These are phyloP conservation scores for Athalia cordata DNA, from an alignment of 2,888 invertebrate genomes.

Conservation along the genomic window DNA sequence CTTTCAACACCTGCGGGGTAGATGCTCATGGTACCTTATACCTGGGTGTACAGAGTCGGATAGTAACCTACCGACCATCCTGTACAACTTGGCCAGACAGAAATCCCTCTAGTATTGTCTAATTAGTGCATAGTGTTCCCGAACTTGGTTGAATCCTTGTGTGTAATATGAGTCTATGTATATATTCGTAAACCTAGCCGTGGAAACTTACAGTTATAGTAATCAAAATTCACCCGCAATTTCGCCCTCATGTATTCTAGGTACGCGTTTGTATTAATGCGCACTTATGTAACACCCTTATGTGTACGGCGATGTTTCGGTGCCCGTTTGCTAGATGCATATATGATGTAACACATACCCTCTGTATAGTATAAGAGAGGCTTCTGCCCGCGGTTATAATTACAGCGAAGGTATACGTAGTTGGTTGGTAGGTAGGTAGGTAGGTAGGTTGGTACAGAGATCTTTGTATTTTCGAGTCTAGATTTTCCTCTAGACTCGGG, in stretches of 20 bases:
- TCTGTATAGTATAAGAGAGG: background rate
- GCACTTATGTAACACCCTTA: too few species aligned
- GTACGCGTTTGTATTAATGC: background rate
- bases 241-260: background rate
- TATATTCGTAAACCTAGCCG: background rate
- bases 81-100: background rate
- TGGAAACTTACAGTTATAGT: conserved; percentile 1
- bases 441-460: background rate
- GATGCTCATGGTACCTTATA: background rate
- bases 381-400: background rate
- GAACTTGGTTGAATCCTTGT: conserved; percentile 4
- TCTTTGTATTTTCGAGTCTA: background rate
- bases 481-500: too few species aligned
- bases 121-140: conserved; percentile 31
- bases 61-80: background rate
- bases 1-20: background rate
- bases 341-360: background rate
- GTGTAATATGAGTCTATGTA: too few species aligned
- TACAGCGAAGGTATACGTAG: too few species aligned
- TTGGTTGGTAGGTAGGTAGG: background rate
- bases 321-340: background rate
- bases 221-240: conserved; percentile 24
- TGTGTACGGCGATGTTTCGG: background rate
- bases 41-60: background rate
- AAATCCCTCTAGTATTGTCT: conserved; percentile 30